Conservation (phyloP, 2,888 invertebrate genomes). For the Eurois occulta region DNA sequence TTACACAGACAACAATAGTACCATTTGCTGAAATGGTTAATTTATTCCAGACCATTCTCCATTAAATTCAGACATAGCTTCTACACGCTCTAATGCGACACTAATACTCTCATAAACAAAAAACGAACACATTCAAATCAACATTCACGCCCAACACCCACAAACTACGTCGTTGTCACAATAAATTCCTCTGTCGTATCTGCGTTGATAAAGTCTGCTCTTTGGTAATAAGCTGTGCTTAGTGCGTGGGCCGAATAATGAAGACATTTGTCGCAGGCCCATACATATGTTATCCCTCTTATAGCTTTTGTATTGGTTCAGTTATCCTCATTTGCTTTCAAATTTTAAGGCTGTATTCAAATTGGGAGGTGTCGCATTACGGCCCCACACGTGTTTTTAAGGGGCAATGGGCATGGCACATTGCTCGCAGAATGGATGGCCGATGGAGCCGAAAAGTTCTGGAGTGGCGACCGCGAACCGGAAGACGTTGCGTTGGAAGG, state of each 20-base stretch:
- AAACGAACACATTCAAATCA: slow-evolving; percentile 31
- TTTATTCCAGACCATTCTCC: not conserved
- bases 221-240: slow-evolving; percentile 68
- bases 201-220: slow-evolving; percentile 63
- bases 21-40: not conserved
- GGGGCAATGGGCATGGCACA: not conserved
- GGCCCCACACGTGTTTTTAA: slow-evolving; percentile 39
- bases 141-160: slow-evolving; percentile 57
- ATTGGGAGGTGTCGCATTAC: slow-evolving; percentile 42
- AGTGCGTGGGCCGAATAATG: slow-evolving; percentile 84
- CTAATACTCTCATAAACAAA: slow-evolving; percentile 50
- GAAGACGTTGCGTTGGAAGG: too few relatives aligned
- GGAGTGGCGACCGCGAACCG: too few relatives aligned
- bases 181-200: slow-evolving; percentile 67
- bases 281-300: slow-evolving; percentile 72
- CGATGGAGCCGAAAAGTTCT: too few relatives aligned
- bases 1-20: not conserved
- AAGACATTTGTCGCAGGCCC: slow-evolving; percentile 82
- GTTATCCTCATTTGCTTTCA: slow-evolving; percentile 28
- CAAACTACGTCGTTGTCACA: slow-evolving; percentile 43
- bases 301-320: slow-evolving; percentile 41
- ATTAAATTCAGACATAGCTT: slow-evolving; percentile 1
- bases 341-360: slow-evolving; percentile 44
- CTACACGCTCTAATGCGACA: slow-evolving; percentile 32
- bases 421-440: not conserved